Percentiles rank a stretch among this genome's conserved stretches.
phyloP scores from a whole-genome alignment of 2,113 vertebrate species.

The Romanogobio albipinnatus region DNA sequence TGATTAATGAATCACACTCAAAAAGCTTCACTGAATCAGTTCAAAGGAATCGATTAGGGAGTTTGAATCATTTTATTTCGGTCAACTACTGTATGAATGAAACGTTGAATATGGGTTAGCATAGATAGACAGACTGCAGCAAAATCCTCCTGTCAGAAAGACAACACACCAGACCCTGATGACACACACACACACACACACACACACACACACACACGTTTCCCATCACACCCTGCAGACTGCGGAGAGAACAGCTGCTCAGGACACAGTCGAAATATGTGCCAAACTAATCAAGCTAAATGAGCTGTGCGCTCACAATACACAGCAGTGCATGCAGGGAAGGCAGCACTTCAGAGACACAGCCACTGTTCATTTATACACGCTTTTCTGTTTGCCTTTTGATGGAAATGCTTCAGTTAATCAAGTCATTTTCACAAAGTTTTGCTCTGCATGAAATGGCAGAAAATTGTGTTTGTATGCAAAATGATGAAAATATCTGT shows the following conservation, averaged over 20 bases:
- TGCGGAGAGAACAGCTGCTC: constrained; percentile 32
- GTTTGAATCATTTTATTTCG: neutral
- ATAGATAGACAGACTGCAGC: too few species aligned
- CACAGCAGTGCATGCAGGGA: constrained; percentile 10
- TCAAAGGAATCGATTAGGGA: neutral
- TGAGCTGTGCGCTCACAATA: constrained; percentile 6
- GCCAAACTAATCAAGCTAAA: constrained; percentile 17
- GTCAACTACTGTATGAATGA: neutral
- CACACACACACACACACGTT: constrained; percentile 1
- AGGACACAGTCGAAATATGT: neutral
- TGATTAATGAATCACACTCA: neutral
- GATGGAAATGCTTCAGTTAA: neutral
- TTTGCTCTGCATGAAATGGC: neutral
- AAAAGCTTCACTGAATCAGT: neutral
- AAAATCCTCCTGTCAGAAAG: neutral
- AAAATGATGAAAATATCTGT: neutral
- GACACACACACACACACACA: neutral
- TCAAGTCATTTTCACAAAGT: neutral
- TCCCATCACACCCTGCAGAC: constrained; percentile 1
- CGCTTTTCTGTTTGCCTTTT: neutral
- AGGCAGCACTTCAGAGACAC: neutral
- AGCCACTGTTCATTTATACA: neutral
- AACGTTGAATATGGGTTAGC: too few species aligned
- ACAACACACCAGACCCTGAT: neutral
- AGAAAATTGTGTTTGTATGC: neutral